Percentiles rank a stretch among this genome's conserved stretches.
Conservation (phyloP, 1,140 invertebrate species). For the Eufriesea mexicana region DNA sequence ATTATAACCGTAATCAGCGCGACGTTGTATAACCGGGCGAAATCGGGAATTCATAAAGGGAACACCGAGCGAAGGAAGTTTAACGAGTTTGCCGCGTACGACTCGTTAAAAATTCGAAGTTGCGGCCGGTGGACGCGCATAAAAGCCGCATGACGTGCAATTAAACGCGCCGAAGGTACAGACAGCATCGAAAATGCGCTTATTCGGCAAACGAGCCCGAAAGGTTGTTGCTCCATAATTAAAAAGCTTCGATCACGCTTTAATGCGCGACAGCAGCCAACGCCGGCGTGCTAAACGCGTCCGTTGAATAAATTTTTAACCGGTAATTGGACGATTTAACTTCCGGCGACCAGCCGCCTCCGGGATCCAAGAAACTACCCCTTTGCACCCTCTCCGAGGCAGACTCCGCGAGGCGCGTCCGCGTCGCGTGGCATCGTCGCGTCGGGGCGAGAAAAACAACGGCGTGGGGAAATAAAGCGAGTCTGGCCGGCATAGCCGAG, state of each 20-base stretch:
- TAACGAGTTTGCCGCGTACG: conserved; percentile 15
- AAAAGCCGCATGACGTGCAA: conserved; percentile 35
- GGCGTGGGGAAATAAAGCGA: not conserved
- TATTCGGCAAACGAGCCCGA: not conserved
- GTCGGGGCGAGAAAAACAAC: not conserved
- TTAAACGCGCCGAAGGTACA: conserved; percentile 24
- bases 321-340: conserved; percentile 13
- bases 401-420: not conserved
- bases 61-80: not conserved
- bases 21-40: no score
- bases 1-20: not conserved
- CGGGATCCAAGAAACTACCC: not conserved
- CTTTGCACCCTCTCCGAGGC: no score
- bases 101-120: conserved; percentile 30
- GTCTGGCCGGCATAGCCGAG: not conserved
- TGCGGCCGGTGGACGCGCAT: conserved; percentile 4
- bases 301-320: conserved; percentile 27
- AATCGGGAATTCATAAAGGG: conserved; percentile 21
- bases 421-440: not conserved
- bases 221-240: conserved; percentile 32
- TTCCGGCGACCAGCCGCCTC: not conserved
- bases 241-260: conserved; percentile 43
- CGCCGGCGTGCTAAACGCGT: not conserved
- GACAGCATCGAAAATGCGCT: conserved; percentile 21
- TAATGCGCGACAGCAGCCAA: not conserved